Evolutionary conservation across 2,888 invertebrate genomes (phyloP).

Genomic region (Altica lythri): DNA sequence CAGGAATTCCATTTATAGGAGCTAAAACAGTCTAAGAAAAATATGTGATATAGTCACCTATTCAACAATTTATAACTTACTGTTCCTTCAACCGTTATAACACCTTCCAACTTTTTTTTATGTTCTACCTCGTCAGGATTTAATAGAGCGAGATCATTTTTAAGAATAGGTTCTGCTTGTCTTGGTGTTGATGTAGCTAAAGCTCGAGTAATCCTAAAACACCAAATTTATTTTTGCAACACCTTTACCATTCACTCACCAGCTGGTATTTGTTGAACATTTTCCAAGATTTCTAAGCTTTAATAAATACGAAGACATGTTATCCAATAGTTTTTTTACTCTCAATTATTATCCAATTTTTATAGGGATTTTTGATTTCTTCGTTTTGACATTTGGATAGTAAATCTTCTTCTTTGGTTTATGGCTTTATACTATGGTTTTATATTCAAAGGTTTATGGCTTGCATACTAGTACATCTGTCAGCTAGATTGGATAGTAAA

Average conservation of each 20-base stretch:
- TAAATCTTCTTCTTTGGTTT: no score
- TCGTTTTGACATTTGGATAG: no score
- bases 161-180: slow-evolving; percentile 54
- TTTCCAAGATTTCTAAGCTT: slow-evolving; percentile 21
- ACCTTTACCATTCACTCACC: slow-evolving; percentile 13
- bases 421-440: no score
- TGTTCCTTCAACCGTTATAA: slow-evolving; percentile 63
- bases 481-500: no score
- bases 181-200: slow-evolving; percentile 45
- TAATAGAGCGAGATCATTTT: slow-evolving; percentile 59
- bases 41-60: no score
- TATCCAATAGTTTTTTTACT: slow-evolving; percentile 7
- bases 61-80: no score
- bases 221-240: background rate
- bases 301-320: slow-evolving; percentile 25
- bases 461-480: no score
- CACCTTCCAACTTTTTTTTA: slow-evolving; percentile 58
- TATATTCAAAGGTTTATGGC: no score
- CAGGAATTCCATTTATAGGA: slow-evolving; percentile 82
- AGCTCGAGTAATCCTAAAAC: slow-evolving; percentile 41
- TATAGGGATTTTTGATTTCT: no score
- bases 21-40: slow-evolving; percentile 67
- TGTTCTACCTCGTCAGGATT: slow-evolving; percentile 60
- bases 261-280: slow-evolving; percentile 20
- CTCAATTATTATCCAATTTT: no score